Conservation (phyloP, 2,888 invertebrate species). For the Oxystoma pomonae region DNA sequence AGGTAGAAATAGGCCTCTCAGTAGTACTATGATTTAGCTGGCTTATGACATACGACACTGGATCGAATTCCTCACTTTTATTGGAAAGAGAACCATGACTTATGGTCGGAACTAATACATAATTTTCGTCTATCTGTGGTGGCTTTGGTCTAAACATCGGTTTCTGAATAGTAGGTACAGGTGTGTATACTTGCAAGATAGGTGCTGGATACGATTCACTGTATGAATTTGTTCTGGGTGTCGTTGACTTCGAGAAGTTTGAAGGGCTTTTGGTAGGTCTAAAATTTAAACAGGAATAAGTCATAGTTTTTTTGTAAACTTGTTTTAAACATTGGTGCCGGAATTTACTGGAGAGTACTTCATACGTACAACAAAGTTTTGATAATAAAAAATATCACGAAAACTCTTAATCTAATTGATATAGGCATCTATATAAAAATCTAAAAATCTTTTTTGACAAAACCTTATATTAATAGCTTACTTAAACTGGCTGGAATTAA, state of each 20-base stretch:
- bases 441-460: too few species aligned
- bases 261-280: constrained; percentile 11
- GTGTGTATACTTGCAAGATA: constrained; percentile 33
- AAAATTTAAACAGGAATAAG: too few species aligned
- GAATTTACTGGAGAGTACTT: too few species aligned
- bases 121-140: constrained; percentile 47
- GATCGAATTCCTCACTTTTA: constrained; percentile 51
- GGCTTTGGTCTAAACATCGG: constrained; percentile 49
- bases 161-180: constrained; percentile 42
- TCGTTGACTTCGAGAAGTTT: constrained; percentile 6
- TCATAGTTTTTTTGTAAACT: too few species aligned
- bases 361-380: too few species aligned
- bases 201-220: constrained; percentile 37
- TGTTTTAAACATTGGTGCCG: too few species aligned
- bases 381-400: too few species aligned
- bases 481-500: constrained; percentile 41
- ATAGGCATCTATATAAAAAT: too few species aligned
- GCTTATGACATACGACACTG: constrained; percentile 59
- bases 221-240: constrained; percentile 17
- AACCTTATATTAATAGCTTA: too few species aligned
- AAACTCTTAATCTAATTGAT: too few species aligned
- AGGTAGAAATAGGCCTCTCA: constrained; percentile 43
- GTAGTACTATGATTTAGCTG: constrained; percentile 54
- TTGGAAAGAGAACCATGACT: constrained; percentile 40
- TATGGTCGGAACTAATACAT: constrained; percentile 56